phyloP scores from a whole-genome alignment of 35 echinoderm and acorn worm species.

The Ophioderma brevispina region DNA sequence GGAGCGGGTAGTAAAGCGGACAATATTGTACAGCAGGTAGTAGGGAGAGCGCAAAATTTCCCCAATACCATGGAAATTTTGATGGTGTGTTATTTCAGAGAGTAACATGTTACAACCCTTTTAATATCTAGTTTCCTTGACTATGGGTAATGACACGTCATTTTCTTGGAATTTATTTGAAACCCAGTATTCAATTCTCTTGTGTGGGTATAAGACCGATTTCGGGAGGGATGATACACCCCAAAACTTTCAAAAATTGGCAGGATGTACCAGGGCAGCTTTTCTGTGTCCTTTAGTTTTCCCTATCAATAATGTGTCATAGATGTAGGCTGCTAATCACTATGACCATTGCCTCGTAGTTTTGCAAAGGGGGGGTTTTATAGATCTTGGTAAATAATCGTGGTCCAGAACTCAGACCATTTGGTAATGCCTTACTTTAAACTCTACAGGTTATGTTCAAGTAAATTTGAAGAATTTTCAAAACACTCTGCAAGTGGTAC shows the following conservation, averaged over 20 bases:
- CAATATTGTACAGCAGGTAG: constrained; percentile 67
- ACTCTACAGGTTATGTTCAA: constrained; percentile 51
- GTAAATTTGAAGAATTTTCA: constrained; percentile 62
- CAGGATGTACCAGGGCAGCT: constrained; percentile 24
- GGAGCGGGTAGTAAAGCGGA: constrained; percentile 59
- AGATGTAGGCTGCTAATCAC: constrained; percentile 18
- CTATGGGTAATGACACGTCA: constrained; percentile 8
- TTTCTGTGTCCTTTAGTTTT: background rate
- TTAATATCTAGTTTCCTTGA: background rate
- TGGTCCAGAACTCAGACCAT: constrained; percentile 58
- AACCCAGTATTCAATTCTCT: constrained; percentile 49
- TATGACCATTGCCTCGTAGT: constrained; percentile 14
- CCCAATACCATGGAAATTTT: constrained; percentile 28
- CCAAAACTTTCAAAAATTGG: constrained; percentile 37
- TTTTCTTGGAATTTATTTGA: constrained; percentile 4
- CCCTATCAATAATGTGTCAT: constrained; percentile 34
- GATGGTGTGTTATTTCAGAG: background rate
- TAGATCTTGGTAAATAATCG: constrained; percentile 71
- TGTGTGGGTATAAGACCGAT: constrained; percentile 40
- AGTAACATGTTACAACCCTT: background rate
- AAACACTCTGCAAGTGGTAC: constrained; percentile 43
- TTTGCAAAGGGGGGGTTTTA: constrained; percentile 8
- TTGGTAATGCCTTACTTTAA: constrained; percentile 57
- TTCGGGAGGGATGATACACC: constrained; percentile 67
- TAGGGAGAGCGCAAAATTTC: constrained; percentile 69